These are phyloP conservation scores for Drosophila histrio DNA, from an alignment of 2,888 invertebrate genomes.

Conservation along the genomic window DNA sequence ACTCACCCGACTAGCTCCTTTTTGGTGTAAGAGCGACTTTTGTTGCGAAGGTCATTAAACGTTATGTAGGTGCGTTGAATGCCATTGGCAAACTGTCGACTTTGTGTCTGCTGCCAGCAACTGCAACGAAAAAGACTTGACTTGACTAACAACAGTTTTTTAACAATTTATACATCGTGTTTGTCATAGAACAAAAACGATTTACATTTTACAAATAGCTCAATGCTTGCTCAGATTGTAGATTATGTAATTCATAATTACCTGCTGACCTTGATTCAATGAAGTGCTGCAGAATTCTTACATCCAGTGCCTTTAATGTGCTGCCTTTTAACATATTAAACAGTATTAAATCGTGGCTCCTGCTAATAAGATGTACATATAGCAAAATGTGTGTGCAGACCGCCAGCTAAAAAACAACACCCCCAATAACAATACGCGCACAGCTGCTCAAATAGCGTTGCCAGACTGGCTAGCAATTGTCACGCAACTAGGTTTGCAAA, in stretches of 20 bases:
- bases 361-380: slow-evolving; percentile 17
- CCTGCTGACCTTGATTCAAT: slow-evolving; percentile 75
- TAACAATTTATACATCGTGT: slow-evolving; percentile 17
- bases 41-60: slow-evolving; percentile 82
- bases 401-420: slow-evolving; percentile 2
- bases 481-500: too few relatives aligned
- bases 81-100: slow-evolving; percentile 36
- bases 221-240: slow-evolving; percentile 32
- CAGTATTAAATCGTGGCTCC: slow-evolving; percentile 1
- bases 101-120: slow-evolving; percentile 8
- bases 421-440: slow-evolving; percentile 18
- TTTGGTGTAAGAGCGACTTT: slow-evolving; percentile 88
- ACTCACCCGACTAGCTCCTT: slow-evolving; percentile 91
- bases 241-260: slow-evolving; percentile 74
- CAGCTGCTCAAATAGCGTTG: slow-evolving; percentile 52
- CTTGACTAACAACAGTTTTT: slow-evolving; percentile 42
- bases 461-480: slow-evolving; percentile 25
- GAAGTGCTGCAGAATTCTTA: slow-evolving; percentile 52
- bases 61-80: slow-evolving; percentile 74
- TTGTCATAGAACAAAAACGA: not conserved
- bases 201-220: slow-evolving; percentile 10
- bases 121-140: slow-evolving; percentile 25
- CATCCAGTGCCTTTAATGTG: slow-evolving; percentile 60
- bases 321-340: slow-evolving; percentile 67
- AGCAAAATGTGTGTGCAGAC: slow-evolving; percentile 6